Conservation (phyloP, 2,888 invertebrate species). For the Pasiphila rectangulata region DNA sequence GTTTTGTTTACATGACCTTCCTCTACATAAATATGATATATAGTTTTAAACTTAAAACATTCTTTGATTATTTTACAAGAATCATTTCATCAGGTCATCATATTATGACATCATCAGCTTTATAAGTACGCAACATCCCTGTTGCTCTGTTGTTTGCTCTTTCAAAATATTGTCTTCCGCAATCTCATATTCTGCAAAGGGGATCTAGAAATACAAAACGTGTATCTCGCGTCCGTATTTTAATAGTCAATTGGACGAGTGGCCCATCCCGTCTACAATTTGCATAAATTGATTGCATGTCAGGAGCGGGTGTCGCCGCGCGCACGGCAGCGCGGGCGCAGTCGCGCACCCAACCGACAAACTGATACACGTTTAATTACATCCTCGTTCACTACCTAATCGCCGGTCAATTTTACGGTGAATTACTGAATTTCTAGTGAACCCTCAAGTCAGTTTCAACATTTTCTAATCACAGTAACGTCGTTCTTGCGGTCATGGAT, state of each 20-base stretch:
- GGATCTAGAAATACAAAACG: conserved; percentile 30
- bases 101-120: no score
- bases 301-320: conserved; percentile 56
- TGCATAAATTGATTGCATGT: conserved; percentile 77
- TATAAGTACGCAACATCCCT: no score
- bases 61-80: no score
- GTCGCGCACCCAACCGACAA: conserved; percentile 74
- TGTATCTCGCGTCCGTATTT: conserved; percentile 42
- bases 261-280: conserved; percentile 69
- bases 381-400: conserved; percentile 64
- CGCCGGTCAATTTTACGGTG: conserved; percentile 58
- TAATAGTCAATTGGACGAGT: conserved; percentile 53
- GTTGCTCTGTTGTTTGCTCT: no score
- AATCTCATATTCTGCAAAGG: no score
- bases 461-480: conserved; percentile 46
- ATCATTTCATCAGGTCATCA: no score
- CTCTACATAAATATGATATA: no score
- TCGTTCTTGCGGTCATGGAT: conserved; percentile 57
- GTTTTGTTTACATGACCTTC: no score
- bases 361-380: conserved; percentile 78
- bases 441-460: conserved; percentile 8
- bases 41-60: no score
- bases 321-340: conserved; percentile 54
- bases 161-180: no score
- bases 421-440: conserved; percentile 48